Base-by-base conservation (phyloP, 2,113 vertebrate genomes). In the Phyllopteryx taeniolatus region DNA sequence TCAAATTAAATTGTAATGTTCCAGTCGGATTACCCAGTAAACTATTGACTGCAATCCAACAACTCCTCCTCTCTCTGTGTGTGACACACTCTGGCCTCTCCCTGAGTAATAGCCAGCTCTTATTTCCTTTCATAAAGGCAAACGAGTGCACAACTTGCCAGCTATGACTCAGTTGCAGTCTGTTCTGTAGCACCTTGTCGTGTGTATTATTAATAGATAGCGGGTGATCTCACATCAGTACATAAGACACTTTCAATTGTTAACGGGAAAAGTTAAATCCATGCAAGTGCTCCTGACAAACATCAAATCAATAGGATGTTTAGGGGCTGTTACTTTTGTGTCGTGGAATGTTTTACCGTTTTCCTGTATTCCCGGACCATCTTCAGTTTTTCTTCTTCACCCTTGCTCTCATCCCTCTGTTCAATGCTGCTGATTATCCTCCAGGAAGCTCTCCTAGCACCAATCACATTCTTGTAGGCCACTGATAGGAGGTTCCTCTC, bases 341-440 rank as follows among this genome's bases (percentile, higher is more conserved):
- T 35, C 13, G 4, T 0, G 46, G 15, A 17, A 46, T 9, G 27
- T 15, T 75, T 94, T 91, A 99, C 98, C 94, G 93, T 96, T 96
- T 97, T 95, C 92, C 96, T 96, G 92, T 99, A 99, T 75, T 98
- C 96, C 91, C 94, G 94, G 89, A 99, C 98, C 97, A 98, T 98
- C 93, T 97, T 98, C 92, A 99, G 90, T 90, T 98, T 99, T 78
- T 96, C 95, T 84, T 97, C 96, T 80, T 94, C 95, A 46, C 94
- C 95, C 90, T 98, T 98, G 91, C 88, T 96, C 92, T 98, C 96
- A 89, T 98, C 97, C 90, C 97, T 97, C 93, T 98, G 96, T 93
- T 99, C 96, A 71, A 99, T 98, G 92, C 96, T 98, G 92, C 96
- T 98, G 92, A 99, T 99, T 95, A 98, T 98, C 93, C 98, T 96